A percentile compares a stretch with the other conserved stretches of the same genome.
These are phyloP conservation scores for Orycteropus afer DNA, from an alignment of 2,113 vertebrate genomes.

Conservation along the genomic window DNA sequence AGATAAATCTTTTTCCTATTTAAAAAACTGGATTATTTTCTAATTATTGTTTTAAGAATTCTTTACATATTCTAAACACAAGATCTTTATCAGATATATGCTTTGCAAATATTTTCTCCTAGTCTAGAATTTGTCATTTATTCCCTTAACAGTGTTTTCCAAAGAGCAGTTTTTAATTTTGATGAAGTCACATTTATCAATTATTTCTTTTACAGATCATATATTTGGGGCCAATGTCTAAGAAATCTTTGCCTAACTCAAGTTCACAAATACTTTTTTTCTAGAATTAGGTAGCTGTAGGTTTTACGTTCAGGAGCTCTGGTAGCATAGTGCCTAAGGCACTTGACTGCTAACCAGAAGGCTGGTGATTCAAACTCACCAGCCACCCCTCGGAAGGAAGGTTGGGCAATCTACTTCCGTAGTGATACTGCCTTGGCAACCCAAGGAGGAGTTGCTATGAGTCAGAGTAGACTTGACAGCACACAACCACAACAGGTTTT, in stretches of 20 bases:
- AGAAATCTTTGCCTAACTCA: background rate
- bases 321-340: no score
- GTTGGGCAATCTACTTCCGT: no score
- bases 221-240: background rate
- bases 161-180: constrained; percentile 37
- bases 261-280: background rate
- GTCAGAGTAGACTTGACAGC: no score
- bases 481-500: no score
- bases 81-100: background rate
- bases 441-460: no score
- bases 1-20: background rate
- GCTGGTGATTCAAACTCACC: no score
- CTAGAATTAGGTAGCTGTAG: background rate
- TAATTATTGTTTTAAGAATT: background rate
- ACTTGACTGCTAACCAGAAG: no score
- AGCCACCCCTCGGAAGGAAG: no score
- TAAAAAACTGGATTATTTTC: constrained; percentile 15
- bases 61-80: background rate
- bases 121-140: background rate
- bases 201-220: background rate
- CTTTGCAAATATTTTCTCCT: constrained; percentile 7
- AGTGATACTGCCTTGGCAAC: no score
- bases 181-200: background rate
- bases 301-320: constrained; percentile 4
- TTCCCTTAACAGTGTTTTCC: background rate